Base-by-base conservation (phyloP, 2,888 invertebrate genomes). In the Epistrophe eligans region DNA sequence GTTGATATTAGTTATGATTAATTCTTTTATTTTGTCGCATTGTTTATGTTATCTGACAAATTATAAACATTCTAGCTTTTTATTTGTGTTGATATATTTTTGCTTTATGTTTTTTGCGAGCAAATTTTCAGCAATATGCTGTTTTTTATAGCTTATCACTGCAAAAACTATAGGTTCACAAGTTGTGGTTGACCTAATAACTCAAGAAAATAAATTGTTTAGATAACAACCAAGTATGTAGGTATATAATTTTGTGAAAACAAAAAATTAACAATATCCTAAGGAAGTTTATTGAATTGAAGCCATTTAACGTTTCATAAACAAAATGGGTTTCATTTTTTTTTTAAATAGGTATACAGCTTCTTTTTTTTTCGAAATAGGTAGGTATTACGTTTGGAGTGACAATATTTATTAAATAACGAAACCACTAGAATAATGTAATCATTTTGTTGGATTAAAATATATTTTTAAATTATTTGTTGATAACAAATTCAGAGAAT, bases 11-110 rank as follows among this genome's bases (percentile, higher is more conserved):
- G 4, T 10, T 19, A 10, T 50, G 67, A 67, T 55, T 52, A 55
- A 24, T 70, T 70, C 3, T 17, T 17, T 32, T 50, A 48, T 48
- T 66, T 35, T 48, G 17, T 19, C 50, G 17, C 38, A 55, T 55
- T 70, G 52, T 15, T 32, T 15, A 28, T 24, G 55, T 70, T 55
- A 70, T 70, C 52, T 70, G n/a, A 28, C 28, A 70, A 40, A 17
- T 40, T 52, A 24, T 70, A 15, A 35, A 0, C 48, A 32, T 66
- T 48, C n/a, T 2, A 64, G 38, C 32, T 32, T 35, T 45, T 50
- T 48, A 32, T 50, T 35, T 17, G 11, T 35, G 38, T 24, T 70
- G n/a, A n/a, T 38, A 24, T 55, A 10, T 40, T 24, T 15, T 35
- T 70, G 55, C 4, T 24, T 50, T 50, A 0, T 13, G 11, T 55